Conservation (phyloP, 2,797 vertebrate genomes). For the Nothura maculosa region DNA sequence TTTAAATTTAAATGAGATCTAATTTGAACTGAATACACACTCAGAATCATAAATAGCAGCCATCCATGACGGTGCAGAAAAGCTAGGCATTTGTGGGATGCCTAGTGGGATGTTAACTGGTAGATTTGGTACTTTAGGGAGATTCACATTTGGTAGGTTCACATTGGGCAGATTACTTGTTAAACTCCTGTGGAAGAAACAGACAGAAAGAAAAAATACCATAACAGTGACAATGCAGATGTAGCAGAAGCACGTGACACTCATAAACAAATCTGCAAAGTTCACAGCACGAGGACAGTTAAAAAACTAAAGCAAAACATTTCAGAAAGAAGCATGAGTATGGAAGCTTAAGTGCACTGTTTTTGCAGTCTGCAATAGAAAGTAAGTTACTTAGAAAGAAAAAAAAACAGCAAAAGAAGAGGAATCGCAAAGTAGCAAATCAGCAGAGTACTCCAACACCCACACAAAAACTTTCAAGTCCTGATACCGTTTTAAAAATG, state of each 20-base stretch:
- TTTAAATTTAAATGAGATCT: conserved; percentile 90
- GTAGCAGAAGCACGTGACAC: conserved; percentile 93
- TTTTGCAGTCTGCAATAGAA: conserved; percentile 54
- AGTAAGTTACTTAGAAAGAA: conserved; percentile 28
- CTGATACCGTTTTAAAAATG: conserved; percentile 71
- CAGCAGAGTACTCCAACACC: conserved; percentile 32
- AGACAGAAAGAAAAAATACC: conserved; percentile 99
- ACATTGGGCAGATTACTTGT: conserved; percentile 98
- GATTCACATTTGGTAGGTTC: conserved; percentile 99
- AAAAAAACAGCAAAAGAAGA: conserved; percentile 26
- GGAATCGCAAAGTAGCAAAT: conserved; percentile 46
- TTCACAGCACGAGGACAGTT: conserved; percentile 77
- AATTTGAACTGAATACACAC: conserved; percentile 98
- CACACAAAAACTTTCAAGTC: conserved; percentile 71
- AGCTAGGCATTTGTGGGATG: conserved; percentile 99
- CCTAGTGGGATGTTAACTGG: conserved; percentile 99
- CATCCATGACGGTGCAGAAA: conserved; percentile 96
- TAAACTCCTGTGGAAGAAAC: conserved; percentile 97
- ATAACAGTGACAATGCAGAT: conserved; percentile 97
- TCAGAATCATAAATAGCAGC: conserved; percentile 92
- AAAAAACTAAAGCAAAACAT: conserved; percentile 80
- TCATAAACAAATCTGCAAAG: conserved; percentile 87
- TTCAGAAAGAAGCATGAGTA: conserved; percentile 79
- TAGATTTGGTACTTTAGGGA: conserved; percentile 99
- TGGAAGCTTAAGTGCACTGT: conserved; percentile 55